A percentile compares a stretch with the other conserved stretches of the same genome.
These are phyloP conservation scores for Drosophila watanabei DNA, from an alignment of 1,140 invertebrate genomes.

Conservation along the genomic window DNA sequence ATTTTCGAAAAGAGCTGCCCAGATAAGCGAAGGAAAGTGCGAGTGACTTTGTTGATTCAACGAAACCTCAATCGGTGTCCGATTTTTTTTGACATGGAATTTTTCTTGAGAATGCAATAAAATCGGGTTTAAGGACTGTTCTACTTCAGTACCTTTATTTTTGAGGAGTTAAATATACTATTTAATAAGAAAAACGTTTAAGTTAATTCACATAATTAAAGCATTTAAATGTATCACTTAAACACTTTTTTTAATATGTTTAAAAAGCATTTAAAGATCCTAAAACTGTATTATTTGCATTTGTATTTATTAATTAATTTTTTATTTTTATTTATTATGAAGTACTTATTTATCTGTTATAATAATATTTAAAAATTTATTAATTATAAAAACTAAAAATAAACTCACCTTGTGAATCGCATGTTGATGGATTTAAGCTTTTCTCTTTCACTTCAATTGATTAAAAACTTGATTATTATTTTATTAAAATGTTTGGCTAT, in stretches of 20 bases:
- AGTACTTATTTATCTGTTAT: not conserved
- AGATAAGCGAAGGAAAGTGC: conserved; percentile 70
- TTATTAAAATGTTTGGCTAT: not conserved
- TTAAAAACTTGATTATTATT: no score
- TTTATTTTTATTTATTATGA: no score
- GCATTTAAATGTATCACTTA: no score
- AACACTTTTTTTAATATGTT: not conserved
- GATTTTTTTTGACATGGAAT: conserved; percentile 2
- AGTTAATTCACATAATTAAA: not conserved
- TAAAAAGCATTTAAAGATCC: not conserved
- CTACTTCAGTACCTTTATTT: not conserved
- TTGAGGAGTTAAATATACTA: not conserved
- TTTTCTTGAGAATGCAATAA: not conserved
- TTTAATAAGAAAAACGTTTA: not conserved
- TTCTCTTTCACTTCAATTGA: not conserved
- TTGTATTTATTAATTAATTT: not conserved
- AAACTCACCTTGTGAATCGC: conserved; percentile 70
- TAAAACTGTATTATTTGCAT: not conserved
- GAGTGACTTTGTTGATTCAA: conserved; percentile 46
- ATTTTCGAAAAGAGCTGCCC: conserved; percentile 53
- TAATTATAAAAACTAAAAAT: not conserved
- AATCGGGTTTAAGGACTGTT: not conserved
- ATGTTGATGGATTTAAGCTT: conserved; percentile 35
- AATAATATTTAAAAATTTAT: not conserved
- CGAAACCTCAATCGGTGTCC: conserved; percentile 28